Conservation (phyloP, 2,797 vertebrate genomes). For the Sciurus vulgaris region DNA sequence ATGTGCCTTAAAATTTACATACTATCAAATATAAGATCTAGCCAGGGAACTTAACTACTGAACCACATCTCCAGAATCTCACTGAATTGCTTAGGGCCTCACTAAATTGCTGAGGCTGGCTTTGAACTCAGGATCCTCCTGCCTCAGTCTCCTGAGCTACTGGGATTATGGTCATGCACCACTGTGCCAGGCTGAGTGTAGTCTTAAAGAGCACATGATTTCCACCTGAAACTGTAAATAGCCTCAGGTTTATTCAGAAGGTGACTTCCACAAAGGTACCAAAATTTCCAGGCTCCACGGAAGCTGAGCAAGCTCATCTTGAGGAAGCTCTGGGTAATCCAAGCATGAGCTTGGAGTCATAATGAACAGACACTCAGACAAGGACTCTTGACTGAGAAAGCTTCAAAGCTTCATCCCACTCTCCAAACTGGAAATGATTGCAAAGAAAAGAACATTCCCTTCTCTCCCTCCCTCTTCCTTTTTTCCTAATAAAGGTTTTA, state of each 20-base stretch:
- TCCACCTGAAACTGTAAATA: constrained; percentile 54
- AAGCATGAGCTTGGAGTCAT: background rate
- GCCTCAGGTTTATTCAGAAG: constrained; percentile 47
- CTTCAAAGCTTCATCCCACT: background rate
- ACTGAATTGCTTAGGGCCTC: too few species aligned
- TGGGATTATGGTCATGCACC: too few species aligned
- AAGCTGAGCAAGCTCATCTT: background rate
- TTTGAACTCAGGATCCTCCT: too few species aligned
- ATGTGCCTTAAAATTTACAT: background rate
- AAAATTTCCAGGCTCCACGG: background rate
- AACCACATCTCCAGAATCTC: too few species aligned
- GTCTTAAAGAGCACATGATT: constrained; percentile 35
- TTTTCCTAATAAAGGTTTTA: background rate
- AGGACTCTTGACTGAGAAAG: background rate
- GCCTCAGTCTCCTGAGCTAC: too few species aligned
- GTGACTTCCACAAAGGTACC: constrained; percentile 24
- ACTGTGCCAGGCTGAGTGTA: background rate
- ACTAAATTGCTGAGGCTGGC: too few species aligned
- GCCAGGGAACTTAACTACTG: background rate
- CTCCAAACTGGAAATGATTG: constrained; percentile 12
- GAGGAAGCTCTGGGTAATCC: background rate
- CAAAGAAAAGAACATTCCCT: background rate
- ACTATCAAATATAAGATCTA: background rate
- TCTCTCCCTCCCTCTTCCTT: background rate
- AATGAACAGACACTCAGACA: background rate